Evolutionary conservation across 2,888 invertebrate species (phyloP), one percentile per base, ranked within the genome.

Genomic region (Oxyscelio sp.): DNA sequence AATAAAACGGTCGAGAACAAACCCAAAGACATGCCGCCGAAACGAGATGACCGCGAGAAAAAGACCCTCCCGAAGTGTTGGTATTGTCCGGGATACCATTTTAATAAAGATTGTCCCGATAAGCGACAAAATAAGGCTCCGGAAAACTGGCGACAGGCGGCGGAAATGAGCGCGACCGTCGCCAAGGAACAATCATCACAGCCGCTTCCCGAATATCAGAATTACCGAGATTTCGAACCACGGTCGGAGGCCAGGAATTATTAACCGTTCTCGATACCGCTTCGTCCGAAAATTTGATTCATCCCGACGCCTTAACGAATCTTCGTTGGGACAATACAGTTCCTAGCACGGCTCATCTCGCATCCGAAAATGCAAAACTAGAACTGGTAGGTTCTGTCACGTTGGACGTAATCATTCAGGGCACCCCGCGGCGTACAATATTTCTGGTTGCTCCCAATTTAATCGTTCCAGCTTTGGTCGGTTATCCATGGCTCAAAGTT

Each of bases 101-200:
- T 27, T 4, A 68, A 78, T 17, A 27, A 38, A 4, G 78, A 78
- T 17, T 70, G 78, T 11, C 78, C 70, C 5, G 22, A 9, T 9
- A 13, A 15, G 9, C 63, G 13, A 15, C 15, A 45, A 31, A 21
- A 24, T 0, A 13, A 17, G 0, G 13, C 17, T 2, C 0, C 61
- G 73, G 63, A 38, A 74, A 74, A 74, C 74, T 50, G 43, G 54
- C 50, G 43, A 27, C 1, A n/a, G 74, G 74, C 63, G 54, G n/a
- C 43, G 54, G 63, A 8, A 0, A 8, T 31, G 15, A 4, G 15
- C 21, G 6, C 6, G 0, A 13, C 40, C 48, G 52, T 19, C 38
- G 59, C 71, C 59, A 15, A 24, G 9, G 9, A 50, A 8, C 5
- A 48, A 24, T 61, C 5, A 38, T 19, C 8, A 17, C 73, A 9